Percentiles rank a stretch among this genome's conserved stretches.
Conservation (phyloP, 1,140 invertebrate genomes). For the Drosophila lowei region DNA sequence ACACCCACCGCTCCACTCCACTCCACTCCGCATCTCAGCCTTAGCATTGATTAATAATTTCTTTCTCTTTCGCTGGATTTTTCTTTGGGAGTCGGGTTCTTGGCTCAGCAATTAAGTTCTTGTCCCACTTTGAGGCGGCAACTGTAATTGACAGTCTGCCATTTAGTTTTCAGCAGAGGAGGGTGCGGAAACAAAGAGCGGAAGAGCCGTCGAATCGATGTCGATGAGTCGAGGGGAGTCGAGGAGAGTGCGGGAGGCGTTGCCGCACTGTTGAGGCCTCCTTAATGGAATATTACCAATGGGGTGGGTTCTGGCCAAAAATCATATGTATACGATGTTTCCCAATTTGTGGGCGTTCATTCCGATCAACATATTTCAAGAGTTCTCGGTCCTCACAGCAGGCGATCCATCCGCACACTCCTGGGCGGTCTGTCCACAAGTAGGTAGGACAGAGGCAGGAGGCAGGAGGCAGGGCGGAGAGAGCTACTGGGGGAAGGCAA, state of each 20-base stretch:
- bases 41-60: conserved; percentile 66
- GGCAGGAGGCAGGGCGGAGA: neutral
- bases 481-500: conserved; percentile 25
- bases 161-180: conserved; percentile 46
- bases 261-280: conserved; percentile 27
- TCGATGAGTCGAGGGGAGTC: too few species aligned
- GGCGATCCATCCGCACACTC: conserved; percentile 39
- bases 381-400: conserved; percentile 28
- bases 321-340: conserved; percentile 17
- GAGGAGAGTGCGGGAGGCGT: conserved; percentile 33
- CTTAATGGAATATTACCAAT: conserved; percentile 30
- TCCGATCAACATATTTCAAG: conserved; percentile 46
- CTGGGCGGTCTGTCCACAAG: conserved; percentile 48
- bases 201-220: neutral
- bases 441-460: conserved; percentile 18
- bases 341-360: conserved; percentile 28
- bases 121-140: conserved; percentile 48
- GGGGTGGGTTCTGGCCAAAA: conserved; percentile 31
- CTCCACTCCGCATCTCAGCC: conserved; percentile 1
- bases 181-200: neutral
- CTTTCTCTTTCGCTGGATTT: conserved; percentile 15
- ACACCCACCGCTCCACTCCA: neutral
- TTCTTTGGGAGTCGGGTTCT: conserved; percentile 9
- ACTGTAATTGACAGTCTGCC: conserved; percentile 76
- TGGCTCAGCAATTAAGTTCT: conserved; percentile 59